phyloP scores from a whole-genome alignment of 2,888 invertebrate species.

The Drosophila melanocephala region DNA sequence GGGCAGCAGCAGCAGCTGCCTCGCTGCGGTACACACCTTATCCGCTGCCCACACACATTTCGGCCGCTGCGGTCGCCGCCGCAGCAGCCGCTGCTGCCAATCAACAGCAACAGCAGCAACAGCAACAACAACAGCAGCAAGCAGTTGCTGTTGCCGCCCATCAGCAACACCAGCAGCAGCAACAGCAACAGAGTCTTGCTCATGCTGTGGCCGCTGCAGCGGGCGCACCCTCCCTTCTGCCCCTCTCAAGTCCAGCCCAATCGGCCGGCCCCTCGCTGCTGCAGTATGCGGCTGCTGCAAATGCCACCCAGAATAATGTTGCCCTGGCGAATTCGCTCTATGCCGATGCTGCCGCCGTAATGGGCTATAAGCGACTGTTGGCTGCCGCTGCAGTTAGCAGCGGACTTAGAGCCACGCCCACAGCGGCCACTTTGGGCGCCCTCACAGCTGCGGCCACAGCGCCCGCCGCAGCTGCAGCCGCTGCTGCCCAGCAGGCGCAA shows the following conservation, averaged over 20 bases:
- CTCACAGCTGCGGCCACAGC: constrained; percentile 84
- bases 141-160: constrained; percentile 80
- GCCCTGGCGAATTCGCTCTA: constrained; percentile 86
- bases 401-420: constrained; percentile 77
- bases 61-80: constrained; percentile 83
- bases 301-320: constrained; percentile 85
- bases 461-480: constrained; percentile 76
- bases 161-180: constrained; percentile 77
- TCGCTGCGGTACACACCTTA: constrained; percentile 87
- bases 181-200: constrained; percentile 75
- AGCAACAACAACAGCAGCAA: constrained; percentile 83
- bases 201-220: constrained; percentile 74
- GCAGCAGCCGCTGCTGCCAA: constrained; percentile 80
- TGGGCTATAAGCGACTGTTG: constrained; percentile 85
- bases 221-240: constrained; percentile 63
- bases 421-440: constrained; percentile 65
- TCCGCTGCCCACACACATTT: constrained; percentile 87
- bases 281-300: constrained; percentile 88
- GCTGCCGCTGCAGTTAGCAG: constrained; percentile 85
- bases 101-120: constrained; percentile 86
- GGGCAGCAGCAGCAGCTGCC: constrained; percentile 63
- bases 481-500: constrained; percentile 81
- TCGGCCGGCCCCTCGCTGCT: constrained; percentile 85
- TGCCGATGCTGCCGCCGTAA: constrained; percentile 85
- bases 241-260: constrained; percentile 65